Base-by-base conservation (phyloP, 2,113 vertebrate species). In the Gopherus flavomarginatus region DNA sequence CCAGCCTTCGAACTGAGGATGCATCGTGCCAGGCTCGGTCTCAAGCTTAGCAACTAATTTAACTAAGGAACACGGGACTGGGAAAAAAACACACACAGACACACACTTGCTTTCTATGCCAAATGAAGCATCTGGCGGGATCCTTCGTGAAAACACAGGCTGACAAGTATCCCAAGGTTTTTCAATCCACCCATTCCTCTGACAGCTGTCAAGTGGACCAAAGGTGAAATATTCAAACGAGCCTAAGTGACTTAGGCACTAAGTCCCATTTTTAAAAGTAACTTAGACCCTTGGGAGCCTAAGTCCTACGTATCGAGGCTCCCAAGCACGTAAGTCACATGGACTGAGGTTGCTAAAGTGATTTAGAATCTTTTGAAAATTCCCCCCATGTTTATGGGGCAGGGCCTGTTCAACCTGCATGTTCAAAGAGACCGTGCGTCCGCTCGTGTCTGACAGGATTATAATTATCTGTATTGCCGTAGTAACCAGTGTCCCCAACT, bases 11-110 rank as follows among this genome's bases (percentile, higher is more conserved):
- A 88, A 72, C 1, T 0, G 6, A 87, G 80, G 89, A 87, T 35
- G 77, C 11, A 14, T 38, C 50, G 82, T 38, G 65, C 35, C 75
- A 62, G 81, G 47, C 35, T n/a, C 52, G 83, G 81, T 53, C 0
- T 0, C 49, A 77, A 69, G 50, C 42, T 59, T 72, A 42, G 16
- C 1, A 2, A 29, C 1, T 29, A n/a, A 87, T 85, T 59, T 56
- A 84, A 90, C 27, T 21, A 85, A 69, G 82, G 2, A 24, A 11
- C 75, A 75, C 1, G 22, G 90, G 75, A 49, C 31, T 47, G 53
- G 78, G 53, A n/a, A 92, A 44, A 44, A 49, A 24, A 80, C 19
- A 80, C 82, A 81, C 4, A 31, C 52, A 50, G 24, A 81, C 1
- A 38, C 21, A 83, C 75, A 59, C 4, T 22, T 49, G 42, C 69